A percentile compares a stretch with the other conserved stretches of the same genome.
Conservation (phyloP, 2,888 invertebrate species). For the Atrina japonica region DNA sequence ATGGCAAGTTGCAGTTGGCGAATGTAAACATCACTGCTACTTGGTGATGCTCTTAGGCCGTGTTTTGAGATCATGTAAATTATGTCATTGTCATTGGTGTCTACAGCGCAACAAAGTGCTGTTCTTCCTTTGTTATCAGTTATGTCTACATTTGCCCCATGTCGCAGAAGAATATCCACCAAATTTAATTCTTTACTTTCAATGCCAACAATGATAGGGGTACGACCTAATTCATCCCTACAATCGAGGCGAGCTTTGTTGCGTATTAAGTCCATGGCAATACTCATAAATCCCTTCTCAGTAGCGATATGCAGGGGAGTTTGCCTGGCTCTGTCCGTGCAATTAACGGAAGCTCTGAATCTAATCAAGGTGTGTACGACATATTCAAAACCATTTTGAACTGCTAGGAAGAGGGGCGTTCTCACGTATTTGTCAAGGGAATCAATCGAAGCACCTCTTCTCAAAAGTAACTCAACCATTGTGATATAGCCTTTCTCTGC, state of each 20-base stretch:
- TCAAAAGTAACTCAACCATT: constrained; percentile 26
- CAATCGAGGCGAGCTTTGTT: constrained; percentile 27
- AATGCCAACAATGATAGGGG: constrained; percentile 34
- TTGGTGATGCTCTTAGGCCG: constrained; percentile 19
- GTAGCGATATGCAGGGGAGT: constrained; percentile 41
- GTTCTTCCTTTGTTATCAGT: constrained; percentile 23
- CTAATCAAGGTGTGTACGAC: constrained; percentile 32
- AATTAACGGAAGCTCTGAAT: constrained; percentile 29
- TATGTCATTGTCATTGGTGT: constrained; percentile 26
- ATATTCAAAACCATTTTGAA: constrained; percentile 30
- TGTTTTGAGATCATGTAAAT: constrained; percentile 30
- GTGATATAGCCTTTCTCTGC: constrained; percentile 29
- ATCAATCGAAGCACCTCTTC: constrained; percentile 32
- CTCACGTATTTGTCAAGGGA: constrained; percentile 33
- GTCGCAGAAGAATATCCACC: constrained; percentile 22
- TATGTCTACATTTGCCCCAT: constrained; percentile 25
- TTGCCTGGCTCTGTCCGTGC: constrained; percentile 23
- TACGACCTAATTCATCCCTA: constrained; percentile 29
- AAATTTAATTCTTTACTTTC: constrained; percentile 32
- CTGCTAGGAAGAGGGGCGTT: constrained; percentile 39
- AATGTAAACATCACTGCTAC: constrained; percentile 15
- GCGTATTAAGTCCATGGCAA: constrained; percentile 24
- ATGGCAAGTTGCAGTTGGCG: constrained; percentile 29
- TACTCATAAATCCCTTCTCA: constrained; percentile 18
- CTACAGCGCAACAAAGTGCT: constrained; percentile 29